Evolutionary conservation across 64 coral and sea anemone species (phyloP), one percentile per base, ranked within the genome.

Genomic region (Montipora cactus): DNA sequence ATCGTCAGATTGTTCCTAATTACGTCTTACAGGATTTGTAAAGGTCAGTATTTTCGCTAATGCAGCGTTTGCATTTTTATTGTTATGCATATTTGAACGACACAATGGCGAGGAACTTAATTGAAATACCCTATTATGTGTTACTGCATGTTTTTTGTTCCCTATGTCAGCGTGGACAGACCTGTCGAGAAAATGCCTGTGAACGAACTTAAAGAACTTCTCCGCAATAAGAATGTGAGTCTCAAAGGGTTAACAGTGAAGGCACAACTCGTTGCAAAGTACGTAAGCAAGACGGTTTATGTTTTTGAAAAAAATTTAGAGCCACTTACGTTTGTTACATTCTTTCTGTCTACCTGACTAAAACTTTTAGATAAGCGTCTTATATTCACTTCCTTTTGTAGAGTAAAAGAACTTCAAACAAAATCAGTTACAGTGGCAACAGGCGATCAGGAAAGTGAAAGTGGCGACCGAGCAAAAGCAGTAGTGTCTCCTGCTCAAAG

Each of bases 201-300:
- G 9, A 69, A 69, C 67, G 19, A 69, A 18, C 15, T 69, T 11
- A 79, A 51, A 79, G 46, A 79, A 51, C 47, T 79, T 53, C 49
- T 51, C 5, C 45, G 77, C 46, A 51, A 18, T 16, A 49, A 79
- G 14, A 79, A 53, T 51, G 49, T 51, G 46, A 79, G 77, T 16
- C 77, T 79, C 9, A 79, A 53, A 79, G 49, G 77, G 12, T 52
- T 79, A 20, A 53, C 77, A 53, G 47, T 79, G 77, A 79, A 79
- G 7, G 77, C 16, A 79, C 45, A 52, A 4, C 46, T 50, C 67
- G 67, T 69, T 69, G 67, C 67, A 18, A 69, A 69, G 67, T 69
- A 69, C 7, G 58, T 4, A 69, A 69, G 15, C 10, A 8, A 57
- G 10, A 57, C 53, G 53, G 53, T 5, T 69, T 4, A 11, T 18